Base-by-base conservation (phyloP, 2,113 vertebrate genomes). In the Myodes glareolus region DNA sequence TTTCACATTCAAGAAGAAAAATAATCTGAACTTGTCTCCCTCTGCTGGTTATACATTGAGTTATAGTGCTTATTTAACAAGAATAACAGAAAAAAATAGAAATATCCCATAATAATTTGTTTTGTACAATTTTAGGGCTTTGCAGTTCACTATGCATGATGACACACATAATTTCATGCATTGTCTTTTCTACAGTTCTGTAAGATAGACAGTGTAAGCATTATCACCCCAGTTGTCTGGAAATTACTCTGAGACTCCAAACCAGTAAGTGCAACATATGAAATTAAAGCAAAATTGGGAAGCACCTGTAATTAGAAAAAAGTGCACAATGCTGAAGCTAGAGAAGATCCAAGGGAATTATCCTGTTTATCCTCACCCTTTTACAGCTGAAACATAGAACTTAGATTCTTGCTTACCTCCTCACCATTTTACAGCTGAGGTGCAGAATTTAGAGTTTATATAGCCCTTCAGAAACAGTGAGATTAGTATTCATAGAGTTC, bases 11-110 rank as follows among this genome's bases (percentile, higher is more conserved):
- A 98, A 94, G 92, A 98, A 98, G 92, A 98, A 97, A 96, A 97
- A 96, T 94, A 95, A 96, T 97, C 98, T 97, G 94, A 93, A 96
- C 88, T 94, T 96, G 98, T 98, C 98, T 98, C 98, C 98, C 98
- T 98, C 98, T 99, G 96, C 98, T 99, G 98, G 98, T 97, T 97
- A 97, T 76, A 97, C 92, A 97, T 76, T 98, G 97, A 0, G n/a
- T 68, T 92, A 97, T 65, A 50, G 1, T n/a, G 97, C 63, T 96
- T 97, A 87, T 78, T 47, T 91, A 94, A 89, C 13, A 58, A 84
- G 23, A 95, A 29, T 73, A 90, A 94, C 23, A 91, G 11, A 78
- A 31, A 94, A 52, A 87, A 82, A 95, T 36, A 78, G 47, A 89
- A 96, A 91, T 82, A 92, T 29, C 21, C 3, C 61, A 50, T 58